Conservation (phyloP, 2,888 invertebrate species). For the Aphrophora alni region DNA sequence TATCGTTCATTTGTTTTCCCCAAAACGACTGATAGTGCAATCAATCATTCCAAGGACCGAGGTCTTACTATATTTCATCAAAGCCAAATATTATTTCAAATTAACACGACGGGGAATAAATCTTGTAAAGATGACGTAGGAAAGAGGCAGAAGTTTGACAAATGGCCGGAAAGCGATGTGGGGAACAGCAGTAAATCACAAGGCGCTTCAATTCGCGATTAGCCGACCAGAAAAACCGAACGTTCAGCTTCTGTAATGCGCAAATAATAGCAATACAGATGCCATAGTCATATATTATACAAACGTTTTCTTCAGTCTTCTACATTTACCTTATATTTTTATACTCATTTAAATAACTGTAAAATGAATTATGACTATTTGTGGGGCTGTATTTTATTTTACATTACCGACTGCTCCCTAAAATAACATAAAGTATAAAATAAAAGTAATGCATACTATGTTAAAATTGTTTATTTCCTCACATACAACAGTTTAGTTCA, state of each 20-base stretch:
- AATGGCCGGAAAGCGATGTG: neutral
- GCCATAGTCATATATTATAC: too few species aligned
- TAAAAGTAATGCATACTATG: too few species aligned
- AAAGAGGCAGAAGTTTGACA: neutral
- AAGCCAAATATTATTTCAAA: conserved; percentile 9
- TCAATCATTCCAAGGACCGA: neutral
- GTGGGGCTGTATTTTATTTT: too few species aligned
- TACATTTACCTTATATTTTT: too few species aligned
- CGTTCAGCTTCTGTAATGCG: too few species aligned
- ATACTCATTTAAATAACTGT: too few species aligned
- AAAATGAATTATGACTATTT: too few species aligned
- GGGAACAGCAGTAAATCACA: neutral
- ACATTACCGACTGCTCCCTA: too few species aligned
- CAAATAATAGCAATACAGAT: neutral
- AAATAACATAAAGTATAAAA: too few species aligned
- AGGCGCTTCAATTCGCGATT: neutral
- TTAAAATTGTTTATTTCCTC: too few species aligned
- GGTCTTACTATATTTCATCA: neutral
- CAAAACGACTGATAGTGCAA: neutral
- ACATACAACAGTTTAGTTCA: too few species aligned
- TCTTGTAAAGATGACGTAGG: neutral
- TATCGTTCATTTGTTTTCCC: neutral
- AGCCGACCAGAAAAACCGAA: neutral
- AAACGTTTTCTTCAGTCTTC: too few species aligned
- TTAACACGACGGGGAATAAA: neutral